Percentiles rank a stretch among this genome's conserved stretches.
These are phyloP conservation scores for Gasterosteus aculeatus DNA, from an alignment of 2,113 vertebrate genomes.

Conservation along the genomic window DNA sequence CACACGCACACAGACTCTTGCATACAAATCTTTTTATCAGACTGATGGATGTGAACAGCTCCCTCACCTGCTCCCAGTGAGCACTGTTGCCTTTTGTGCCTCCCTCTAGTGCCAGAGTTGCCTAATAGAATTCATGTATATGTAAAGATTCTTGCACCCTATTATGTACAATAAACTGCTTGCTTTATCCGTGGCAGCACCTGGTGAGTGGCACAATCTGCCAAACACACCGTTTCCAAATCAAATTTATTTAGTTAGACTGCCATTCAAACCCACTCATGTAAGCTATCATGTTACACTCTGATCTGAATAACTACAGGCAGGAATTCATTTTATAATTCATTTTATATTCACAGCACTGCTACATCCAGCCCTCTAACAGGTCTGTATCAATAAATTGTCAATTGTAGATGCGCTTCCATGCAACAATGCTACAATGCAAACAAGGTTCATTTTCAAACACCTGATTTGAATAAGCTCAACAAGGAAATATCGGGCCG, in stretches of 20 bases:
- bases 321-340: conserved; percentile 70
- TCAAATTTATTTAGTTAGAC: conserved; percentile 87
- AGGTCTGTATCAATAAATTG: conserved; percentile 83
- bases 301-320: conserved; percentile 84
- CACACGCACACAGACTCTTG: conserved; percentile 19
- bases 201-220: conserved; percentile 79
- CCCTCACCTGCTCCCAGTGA: conserved; percentile 56
- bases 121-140: conserved; percentile 82
- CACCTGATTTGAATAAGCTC: conserved; percentile 86
- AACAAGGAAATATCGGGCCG: conserved; percentile 77
- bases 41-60: conserved; percentile 72
- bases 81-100: conserved; percentile 65
- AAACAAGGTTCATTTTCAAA: conserved; percentile 88
- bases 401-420: conserved; percentile 78
- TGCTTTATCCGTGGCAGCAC: conserved; percentile 82
- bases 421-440: conserved; percentile 82
- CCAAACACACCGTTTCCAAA: conserved; percentile 82
- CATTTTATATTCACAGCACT: conserved; percentile 77
- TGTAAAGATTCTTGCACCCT: conserved; percentile 81
- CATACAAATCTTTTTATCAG: conserved; percentile 72
- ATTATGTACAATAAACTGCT: conserved; percentile 84
- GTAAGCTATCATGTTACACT: conserved; percentile 85
- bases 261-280: conserved; percentile 81
- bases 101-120: conserved; percentile 46
- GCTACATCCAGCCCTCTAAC: conserved; percentile 66